phyloP scores from a whole-genome alignment of 2,888 invertebrate genomes.

The Nomada flava region DNA sequence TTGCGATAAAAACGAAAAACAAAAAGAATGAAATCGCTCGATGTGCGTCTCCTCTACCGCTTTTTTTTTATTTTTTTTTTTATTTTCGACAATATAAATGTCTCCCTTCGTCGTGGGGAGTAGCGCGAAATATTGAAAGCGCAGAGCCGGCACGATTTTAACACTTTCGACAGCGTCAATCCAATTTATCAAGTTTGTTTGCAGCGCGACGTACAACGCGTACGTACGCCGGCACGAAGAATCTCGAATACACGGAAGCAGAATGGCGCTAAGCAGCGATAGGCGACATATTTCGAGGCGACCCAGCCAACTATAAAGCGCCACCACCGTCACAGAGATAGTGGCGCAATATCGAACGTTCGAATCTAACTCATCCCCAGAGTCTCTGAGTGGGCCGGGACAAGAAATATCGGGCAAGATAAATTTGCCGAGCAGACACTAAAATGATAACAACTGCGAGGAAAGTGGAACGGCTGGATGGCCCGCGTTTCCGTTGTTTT shows the following conservation, averaged over 20 bases:
- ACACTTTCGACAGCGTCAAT: background rate
- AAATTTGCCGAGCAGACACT: constrained; percentile 34
- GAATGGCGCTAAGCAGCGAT: constrained; percentile 28
- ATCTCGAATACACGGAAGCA: background rate
- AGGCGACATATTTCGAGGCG: constrained; percentile 34
- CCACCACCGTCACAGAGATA: constrained; percentile 31
- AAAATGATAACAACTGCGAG: constrained; percentile 46
- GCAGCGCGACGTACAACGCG: constrained; percentile 5
- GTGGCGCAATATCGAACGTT: constrained; percentile 46
- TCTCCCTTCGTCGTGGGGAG: background rate
- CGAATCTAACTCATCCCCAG: constrained; percentile 52
- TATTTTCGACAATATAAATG: background rate
- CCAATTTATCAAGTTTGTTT: constrained; percentile 30
- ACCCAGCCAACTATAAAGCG: constrained; percentile 35
- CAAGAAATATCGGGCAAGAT: constrained; percentile 48
- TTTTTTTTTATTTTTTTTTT: background rate
- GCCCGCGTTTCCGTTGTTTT: constrained; percentile 7
- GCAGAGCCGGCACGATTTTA: background rate
- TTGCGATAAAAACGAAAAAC: background rate
- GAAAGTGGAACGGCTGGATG: constrained; percentile 35
- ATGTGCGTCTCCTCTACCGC: background rate
- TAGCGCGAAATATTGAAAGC: constrained; percentile 12
- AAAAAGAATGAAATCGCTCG: background rate
- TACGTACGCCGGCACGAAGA: background rate
- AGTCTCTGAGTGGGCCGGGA: constrained; percentile 12